Evolutionary conservation across 2,888 invertebrate species (phyloP), one percentile per base, ranked within the genome.

Genomic region (Mimas tiliae): DNA sequence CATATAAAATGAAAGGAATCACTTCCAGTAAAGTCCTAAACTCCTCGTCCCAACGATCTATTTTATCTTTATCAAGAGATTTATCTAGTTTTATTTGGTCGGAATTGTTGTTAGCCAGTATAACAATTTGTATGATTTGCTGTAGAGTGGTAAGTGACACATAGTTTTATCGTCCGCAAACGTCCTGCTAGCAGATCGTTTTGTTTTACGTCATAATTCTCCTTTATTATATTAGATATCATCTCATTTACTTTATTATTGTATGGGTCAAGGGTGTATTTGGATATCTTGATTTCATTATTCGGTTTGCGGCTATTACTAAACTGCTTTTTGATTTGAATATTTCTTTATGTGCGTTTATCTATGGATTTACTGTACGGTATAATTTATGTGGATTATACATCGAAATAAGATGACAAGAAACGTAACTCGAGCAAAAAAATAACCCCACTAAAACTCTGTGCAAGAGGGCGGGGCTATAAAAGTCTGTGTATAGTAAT

Each of bases 1-100:
- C n/a, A n/a, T n/a, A n/a, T n/a, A n/a, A n/a, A n/a, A n/a, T n/a
- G n/a, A n/a, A n/a, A n/a, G n/a, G n/a, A n/a, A n/a, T 8, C 82
- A 68, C 72, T 72, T 87, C 86, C 47, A 86, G 80, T 42, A 19
- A 2, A 38, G 50, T 42, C 45, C 12, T 38, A 51, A 55, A 8
- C 66, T 65, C 70, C 52, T 16, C 55, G 69, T 70, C 65, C 34
- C 19, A 58, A 72, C 76, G 71, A 74, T 72, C 79, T 81, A 81
- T 83, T 82, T 88, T 83, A 88, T 85, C 81, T 85, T 86, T 89
- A 90, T 90, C 90, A 81, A 74, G 75, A 78, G 79, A 84, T 89
- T 86, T 88, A 90, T 89, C 88, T 85, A 82, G 73, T 84, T 84
- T 86, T 85, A 87, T 89, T 81, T 75, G 65, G 76, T 72, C 71